These are phyloP conservation scores for Pelecanus crispus DNA, from an alignment of 2,113 vertebrate genomes.

Conservation along the genomic window DNA sequence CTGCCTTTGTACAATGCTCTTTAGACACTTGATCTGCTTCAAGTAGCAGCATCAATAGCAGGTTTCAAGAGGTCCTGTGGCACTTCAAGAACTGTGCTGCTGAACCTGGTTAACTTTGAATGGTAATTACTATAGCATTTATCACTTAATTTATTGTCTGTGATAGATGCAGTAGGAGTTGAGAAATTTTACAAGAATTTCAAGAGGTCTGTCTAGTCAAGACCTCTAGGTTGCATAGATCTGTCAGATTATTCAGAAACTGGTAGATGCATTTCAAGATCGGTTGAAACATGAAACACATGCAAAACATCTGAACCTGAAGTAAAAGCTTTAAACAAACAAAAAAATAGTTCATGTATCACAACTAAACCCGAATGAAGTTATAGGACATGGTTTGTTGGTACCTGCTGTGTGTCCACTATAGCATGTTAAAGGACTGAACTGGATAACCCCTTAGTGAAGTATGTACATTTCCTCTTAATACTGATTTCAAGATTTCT, in stretches of 20 bases:
- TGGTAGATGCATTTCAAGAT: neutral
- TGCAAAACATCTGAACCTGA: neutral
- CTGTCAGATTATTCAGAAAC: neutral
- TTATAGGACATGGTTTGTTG: neutral
- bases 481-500: neutral
- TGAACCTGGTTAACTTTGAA: neutral
- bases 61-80: neutral
- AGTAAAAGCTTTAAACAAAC: neutral
- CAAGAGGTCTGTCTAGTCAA: neutral
- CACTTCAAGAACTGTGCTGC: neutral
- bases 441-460: neutral
- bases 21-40: neutral
- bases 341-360: neutral
- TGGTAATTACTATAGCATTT: neutral
- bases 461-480: neutral
- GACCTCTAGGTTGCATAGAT: neutral
- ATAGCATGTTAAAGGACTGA: neutral
- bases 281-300: neutral
- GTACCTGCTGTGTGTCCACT: neutral
- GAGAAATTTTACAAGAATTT: neutral
- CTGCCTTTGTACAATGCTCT: neutral
- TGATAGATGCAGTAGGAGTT: neutral
- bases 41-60: neutral
- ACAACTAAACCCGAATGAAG: neutral
- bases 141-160: neutral